Conservation (phyloP, 2,888 invertebrate genomes). For the Zaprionus obscuricornis region DNA sequence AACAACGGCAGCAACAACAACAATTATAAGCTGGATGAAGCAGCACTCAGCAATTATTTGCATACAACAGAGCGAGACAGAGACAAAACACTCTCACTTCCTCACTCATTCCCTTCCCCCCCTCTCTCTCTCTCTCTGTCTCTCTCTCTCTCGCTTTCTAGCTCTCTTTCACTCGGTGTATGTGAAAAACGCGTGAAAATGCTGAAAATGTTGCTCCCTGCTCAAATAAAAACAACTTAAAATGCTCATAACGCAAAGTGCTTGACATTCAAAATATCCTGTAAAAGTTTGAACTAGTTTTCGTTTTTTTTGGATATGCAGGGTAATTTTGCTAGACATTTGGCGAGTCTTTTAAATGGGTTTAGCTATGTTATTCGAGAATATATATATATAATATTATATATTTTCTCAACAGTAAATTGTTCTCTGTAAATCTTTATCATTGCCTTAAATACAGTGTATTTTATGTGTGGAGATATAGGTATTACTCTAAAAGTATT, state of each 20-base stretch:
- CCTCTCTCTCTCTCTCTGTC: conserved; percentile 14
- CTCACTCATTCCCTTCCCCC: no score
- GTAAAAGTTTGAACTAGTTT: background rate
- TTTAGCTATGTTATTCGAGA: no score
- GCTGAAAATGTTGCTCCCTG: conserved; percentile 34
- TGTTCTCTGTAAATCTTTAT: no score
- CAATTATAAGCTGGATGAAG: conserved; percentile 45
- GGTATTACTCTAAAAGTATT: no score
- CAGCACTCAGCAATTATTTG: conserved; percentile 71
- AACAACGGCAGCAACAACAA: conserved; percentile 28
- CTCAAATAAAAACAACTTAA: conserved; percentile 31
- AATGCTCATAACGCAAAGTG: background rate
- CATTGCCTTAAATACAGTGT: no score
- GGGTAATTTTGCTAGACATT: no score
- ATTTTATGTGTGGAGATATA: no score
- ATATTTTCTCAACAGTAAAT: no score
- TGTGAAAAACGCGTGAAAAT: conserved; percentile 55
- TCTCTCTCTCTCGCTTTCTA: conserved; percentile 11
- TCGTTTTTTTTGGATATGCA: background rate
- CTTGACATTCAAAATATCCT: conserved; percentile 13
- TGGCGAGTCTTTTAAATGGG: no score
- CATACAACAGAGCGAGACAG: conserved; percentile 53
- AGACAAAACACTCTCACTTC: conserved; percentile 1
- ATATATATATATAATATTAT: no score
- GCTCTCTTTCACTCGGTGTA: conserved; percentile 3